A percentile compares a stretch with the other conserved stretches of the same genome.
These are phyloP conservation scores for Nomada hirtipes DNA, from an alignment of 2,888 invertebrate genomes.

Conservation along the genomic window DNA sequence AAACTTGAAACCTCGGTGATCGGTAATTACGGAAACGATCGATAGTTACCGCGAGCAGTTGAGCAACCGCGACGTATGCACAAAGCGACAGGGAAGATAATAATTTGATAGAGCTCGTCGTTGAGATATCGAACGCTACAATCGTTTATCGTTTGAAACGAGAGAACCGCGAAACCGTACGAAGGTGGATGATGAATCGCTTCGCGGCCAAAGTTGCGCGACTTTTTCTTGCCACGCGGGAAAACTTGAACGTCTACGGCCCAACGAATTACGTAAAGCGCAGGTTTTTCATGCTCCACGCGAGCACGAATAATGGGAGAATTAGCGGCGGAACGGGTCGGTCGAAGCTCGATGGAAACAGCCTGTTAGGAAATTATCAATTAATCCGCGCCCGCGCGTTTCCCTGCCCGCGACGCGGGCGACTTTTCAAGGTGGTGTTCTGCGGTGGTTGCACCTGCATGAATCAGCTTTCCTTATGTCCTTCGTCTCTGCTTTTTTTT, in stretches of 20 bases:
- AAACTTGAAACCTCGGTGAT: not conserved
- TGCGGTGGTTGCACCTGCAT: conserved; percentile 58
- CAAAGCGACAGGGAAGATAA: not conserved
- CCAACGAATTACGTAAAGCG: conserved; percentile 18
- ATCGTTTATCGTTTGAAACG: too few species aligned
- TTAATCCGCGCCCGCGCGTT: conserved; percentile 44
- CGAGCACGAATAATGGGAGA: conserved; percentile 11
- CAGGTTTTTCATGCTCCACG: conserved; percentile 21
- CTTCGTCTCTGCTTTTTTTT: conserved; percentile 7
- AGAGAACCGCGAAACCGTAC: not conserved
- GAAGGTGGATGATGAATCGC: not conserved
- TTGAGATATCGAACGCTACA: too few species aligned
- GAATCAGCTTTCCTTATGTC: conserved; percentile 52
- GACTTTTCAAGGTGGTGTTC: conserved; percentile 55
- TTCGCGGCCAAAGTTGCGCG: not conserved
- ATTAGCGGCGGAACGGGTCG: conserved; percentile 20
- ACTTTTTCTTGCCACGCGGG: conserved; percentile 1
- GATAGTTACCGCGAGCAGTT: not conserved
- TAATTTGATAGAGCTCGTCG: not conserved
- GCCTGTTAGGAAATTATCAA: conserved; percentile 47
- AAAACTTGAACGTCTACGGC: conserved; percentile 1
- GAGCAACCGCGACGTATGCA: not conserved
- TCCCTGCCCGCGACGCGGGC: conserved; percentile 11
- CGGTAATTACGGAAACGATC: not conserved
- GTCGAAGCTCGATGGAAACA: conserved; percentile 2